Percentiles rank a stretch among this genome's conserved stretches.
Conservation (phyloP, 2,888 invertebrate species). For the Omphaloscelis lunosa region DNA sequence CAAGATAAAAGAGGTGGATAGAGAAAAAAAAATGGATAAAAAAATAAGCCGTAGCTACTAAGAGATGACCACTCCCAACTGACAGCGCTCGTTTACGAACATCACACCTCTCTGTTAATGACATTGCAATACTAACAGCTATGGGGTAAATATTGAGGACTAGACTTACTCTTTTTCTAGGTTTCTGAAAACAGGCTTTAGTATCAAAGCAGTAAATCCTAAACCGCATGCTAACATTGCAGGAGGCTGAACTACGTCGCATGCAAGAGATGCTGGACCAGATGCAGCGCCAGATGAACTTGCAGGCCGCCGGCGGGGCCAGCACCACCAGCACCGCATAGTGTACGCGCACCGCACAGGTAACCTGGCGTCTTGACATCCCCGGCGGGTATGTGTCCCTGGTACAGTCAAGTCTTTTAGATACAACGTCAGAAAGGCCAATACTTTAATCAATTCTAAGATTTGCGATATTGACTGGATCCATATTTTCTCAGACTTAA, state of each 20-base stretch:
- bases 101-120: no score
- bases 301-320: constrained; percentile 88
- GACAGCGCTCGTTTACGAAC: no score
- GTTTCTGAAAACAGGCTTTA: neutral
- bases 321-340: constrained; percentile 84
- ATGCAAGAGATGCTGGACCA: constrained; percentile 99
- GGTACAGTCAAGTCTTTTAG: neutral
- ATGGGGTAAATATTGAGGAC: neutral
- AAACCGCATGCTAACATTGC: neutral
- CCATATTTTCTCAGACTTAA: no score
- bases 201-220: neutral
- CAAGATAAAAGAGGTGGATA: no score
- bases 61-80: no score
- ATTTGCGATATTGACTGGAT: no score
- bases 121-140: no score
- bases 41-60: no score
- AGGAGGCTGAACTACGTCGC: constrained; percentile 97
- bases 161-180: neutral
- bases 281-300: constrained; percentile 98
- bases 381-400: neutral
- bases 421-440: no score
- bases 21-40: no score
- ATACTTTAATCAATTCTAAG: no score
- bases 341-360: constrained; percentile 80
- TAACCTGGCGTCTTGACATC: constrained; percentile 54